Evolutionary conservation across 2,797 vertebrate genomes (phyloP).

Genomic region (Anguilla obscura): DNA sequence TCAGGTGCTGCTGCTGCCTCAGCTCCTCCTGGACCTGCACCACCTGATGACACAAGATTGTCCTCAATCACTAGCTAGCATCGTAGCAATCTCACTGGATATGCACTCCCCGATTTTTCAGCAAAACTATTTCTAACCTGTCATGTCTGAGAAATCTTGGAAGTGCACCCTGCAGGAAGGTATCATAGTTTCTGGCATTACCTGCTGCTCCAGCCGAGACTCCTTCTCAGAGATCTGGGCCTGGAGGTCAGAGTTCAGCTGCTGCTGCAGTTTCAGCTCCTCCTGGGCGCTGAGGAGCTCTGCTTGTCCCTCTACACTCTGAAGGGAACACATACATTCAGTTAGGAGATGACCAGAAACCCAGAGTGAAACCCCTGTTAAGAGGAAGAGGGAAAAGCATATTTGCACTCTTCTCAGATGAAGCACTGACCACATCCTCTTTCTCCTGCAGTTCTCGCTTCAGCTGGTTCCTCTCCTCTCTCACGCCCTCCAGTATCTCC

Average conservation of each 20-base stretch:
- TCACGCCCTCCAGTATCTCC: constrained; percentile 56
- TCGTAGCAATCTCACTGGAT: background rate
- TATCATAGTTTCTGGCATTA: background rate
- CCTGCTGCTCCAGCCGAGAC: background rate
- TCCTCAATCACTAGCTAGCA: background rate
- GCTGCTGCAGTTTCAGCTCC: constrained; percentile 43
- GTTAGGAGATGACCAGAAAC: background rate
- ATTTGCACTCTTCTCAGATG: background rate
- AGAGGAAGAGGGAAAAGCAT: background rate
- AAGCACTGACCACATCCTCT: constrained; percentile 50
- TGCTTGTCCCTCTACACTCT: constrained; percentile 36
- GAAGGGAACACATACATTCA: background rate
- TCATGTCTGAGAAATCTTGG: background rate
- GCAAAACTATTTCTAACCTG: background rate
- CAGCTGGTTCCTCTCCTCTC: constrained; percentile 65
- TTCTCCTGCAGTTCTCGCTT: constrained; percentile 62
- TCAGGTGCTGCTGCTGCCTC: constrained; percentile 37
- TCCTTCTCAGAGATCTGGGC: background rate
- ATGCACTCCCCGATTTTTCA: background rate
- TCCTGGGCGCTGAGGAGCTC: constrained; percentile 40
- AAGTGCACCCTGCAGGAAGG: background rate
- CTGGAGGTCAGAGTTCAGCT: constrained; percentile 26
- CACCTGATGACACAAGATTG: constrained; percentile 39
- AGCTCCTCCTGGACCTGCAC: constrained; percentile 41
- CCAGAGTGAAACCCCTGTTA: background rate